Evolutionary conservation across 2,888 invertebrate genomes (phyloP).

Genomic region (Glyphotaelius pellucidus): DNA sequence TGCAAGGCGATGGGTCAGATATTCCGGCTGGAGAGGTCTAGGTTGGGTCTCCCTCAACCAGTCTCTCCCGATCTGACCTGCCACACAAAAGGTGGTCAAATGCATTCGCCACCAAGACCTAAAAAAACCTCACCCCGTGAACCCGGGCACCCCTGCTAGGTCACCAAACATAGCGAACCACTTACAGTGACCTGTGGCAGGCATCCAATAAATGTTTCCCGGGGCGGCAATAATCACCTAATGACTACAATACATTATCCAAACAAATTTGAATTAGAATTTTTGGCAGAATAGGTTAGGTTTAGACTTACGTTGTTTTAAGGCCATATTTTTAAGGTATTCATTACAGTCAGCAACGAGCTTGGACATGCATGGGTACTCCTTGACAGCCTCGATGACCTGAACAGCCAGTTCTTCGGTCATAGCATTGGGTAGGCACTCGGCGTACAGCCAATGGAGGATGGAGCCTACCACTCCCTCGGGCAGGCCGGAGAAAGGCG

Average conservation of each 20-base stretch:
- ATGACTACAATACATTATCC: not conserved
- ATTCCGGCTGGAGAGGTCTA: too few relatives aligned
- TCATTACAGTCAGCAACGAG: slow-evolving; percentile 78
- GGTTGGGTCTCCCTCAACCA: too few relatives aligned
- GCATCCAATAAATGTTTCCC: too few relatives aligned
- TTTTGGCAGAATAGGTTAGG: not conserved
- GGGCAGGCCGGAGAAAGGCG: slow-evolving; percentile 78
- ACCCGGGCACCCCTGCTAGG: too few relatives aligned
- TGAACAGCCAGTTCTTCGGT: slow-evolving; percentile 78
- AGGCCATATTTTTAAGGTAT: slow-evolving; percentile 80
- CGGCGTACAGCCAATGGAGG: slow-evolving; percentile 81
- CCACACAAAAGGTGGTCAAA: too few relatives aligned
- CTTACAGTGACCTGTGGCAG: too few relatives aligned
- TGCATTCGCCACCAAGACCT: too few relatives aligned
- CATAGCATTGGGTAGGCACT: slow-evolving; percentile 79
- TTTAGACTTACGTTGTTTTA: slow-evolving; percentile 79
- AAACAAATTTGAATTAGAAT: not conserved
- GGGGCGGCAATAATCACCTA: too few relatives aligned
- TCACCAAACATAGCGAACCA: too few relatives aligned
- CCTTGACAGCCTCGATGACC: slow-evolving; percentile 76
- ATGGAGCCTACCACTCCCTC: slow-evolving; percentile 80
- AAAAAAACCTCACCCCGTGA: too few relatives aligned
- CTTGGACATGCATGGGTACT: slow-evolving; percentile 77
- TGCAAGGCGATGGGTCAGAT: too few relatives aligned
- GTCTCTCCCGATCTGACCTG: too few relatives aligned